Evolutionary conservation across 2,113 vertebrate genomes (phyloP), one percentile per base, ranked within the genome.

Genomic region (Aegotheles bennettii): DNA sequence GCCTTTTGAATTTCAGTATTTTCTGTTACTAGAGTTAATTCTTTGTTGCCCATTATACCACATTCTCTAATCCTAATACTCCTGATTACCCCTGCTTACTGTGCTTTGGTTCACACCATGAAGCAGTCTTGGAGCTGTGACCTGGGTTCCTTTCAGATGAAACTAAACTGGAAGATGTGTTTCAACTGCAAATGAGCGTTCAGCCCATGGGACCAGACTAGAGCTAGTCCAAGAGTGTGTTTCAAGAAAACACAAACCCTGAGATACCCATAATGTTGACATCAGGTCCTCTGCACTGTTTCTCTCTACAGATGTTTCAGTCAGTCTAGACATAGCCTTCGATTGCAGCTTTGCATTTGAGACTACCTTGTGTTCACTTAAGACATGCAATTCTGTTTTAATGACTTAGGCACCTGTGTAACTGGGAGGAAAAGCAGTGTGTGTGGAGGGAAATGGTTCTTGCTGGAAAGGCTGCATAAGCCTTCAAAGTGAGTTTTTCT

Each of bases 121-220:
- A 78, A 90, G 56, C 54, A 74, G 64, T 63, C 76, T 74, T 84
- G 64, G 71, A 81, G 64, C 68, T 92, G 3, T 65, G 92, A 75
- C 77, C 73, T 59, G 64, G 11, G 38, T 70, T 94, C 47, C 64
- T 92, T 95, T 92, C 79, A 89, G 65, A 47, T 63, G 51, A 69
- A 81, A 50, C 68, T 94, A 31, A 84, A 92, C 42, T 92, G 79
- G 50, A 74, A 94, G 91, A 81, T 94, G 64, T 78, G 51, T 84
- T 92, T 64, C 64, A 90, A 84, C 91, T 93, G 89, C 86, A 93
- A 89, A 94, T 89, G 80, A 94, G 47, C 93, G 64, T 81, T 92
- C 56, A 70, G 75, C 57, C 36, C 38, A 35, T 54, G 51, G 71
- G 68, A 86, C 45, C 51, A 63, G 69, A 54, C 50, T 67, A 88